These are phyloP conservation scores for Istiophorus platypterus DNA, from an alignment of 2,113 vertebrate genomes.

Conservation along the genomic window DNA sequence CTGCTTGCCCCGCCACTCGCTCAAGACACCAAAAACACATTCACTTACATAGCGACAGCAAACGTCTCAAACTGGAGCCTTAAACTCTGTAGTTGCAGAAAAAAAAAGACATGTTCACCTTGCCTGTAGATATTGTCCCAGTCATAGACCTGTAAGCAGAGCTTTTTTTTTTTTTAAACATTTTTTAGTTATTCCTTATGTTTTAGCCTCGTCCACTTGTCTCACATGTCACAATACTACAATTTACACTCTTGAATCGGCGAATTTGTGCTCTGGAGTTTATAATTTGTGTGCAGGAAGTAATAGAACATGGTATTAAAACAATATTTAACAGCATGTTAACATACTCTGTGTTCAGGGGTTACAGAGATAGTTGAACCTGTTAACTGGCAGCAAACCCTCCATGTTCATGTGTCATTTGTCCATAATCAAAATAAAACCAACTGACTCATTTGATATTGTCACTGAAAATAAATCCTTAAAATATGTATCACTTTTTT, in stretches of 20 bases:
- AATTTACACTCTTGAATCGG: no score
- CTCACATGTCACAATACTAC: background rate
- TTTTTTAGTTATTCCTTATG: no score
- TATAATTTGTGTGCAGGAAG: no score
- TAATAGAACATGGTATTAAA: background rate
- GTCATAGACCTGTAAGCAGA: no score
- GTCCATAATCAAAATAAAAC: no score
- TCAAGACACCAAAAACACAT: slow-evolving; percentile 2
- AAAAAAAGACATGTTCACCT: background rate
- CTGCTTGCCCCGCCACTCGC: slow-evolving; percentile 21
- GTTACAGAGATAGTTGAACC: no score
- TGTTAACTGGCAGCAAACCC: no score
- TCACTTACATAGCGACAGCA: background rate
- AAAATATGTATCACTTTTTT: background rate
- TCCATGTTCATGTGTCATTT: no score
- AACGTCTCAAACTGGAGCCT: background rate
- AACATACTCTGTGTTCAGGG: background rate
- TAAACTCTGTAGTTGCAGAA: background rate
- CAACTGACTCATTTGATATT: background rate
- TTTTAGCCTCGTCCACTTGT: background rate
- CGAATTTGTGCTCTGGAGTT: no score
- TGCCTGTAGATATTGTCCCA: background rate
- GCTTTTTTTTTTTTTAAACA: no score
- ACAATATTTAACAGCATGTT: background rate
- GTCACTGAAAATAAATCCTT: background rate